Percentiles rank a stretch among this genome's conserved stretches.
These are phyloP conservation scores for Entomobrya proxima DNA, from an alignment of 2,888 invertebrate genomes.

Conservation along the genomic window DNA sequence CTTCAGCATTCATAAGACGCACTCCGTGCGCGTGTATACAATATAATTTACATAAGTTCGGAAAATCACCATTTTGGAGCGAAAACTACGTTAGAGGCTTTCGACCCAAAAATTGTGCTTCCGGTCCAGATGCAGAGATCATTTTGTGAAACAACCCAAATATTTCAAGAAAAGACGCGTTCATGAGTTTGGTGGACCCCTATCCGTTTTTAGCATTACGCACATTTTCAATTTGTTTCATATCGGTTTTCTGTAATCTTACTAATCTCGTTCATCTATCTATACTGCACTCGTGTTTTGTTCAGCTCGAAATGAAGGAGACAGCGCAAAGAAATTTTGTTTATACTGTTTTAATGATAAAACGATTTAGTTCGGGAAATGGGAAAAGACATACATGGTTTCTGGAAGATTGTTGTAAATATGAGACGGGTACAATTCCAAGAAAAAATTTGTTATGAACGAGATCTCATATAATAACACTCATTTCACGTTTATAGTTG, in stretches of 20 bases:
- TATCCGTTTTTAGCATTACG: neutral
- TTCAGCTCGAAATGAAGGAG: neutral
- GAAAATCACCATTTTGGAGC: slow-evolving; percentile 70
- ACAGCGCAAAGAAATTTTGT: neutral
- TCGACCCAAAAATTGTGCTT: slow-evolving; percentile 75
- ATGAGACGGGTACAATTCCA: slow-evolving; percentile 44
- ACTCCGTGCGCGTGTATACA: slow-evolving; percentile 9
- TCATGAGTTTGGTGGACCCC: neutral
- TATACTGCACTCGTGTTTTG: too few relatives aligned
- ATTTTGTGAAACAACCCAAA: neutral
- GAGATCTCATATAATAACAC: slow-evolving; percentile 13
- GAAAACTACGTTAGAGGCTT: slow-evolving; percentile 73
- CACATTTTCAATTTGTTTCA: neutral
- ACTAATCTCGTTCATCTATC: neutral
- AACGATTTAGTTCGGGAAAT: slow-evolving; percentile 22
- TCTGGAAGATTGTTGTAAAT: neutral
- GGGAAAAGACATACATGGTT: neutral
- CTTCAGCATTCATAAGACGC: neutral
- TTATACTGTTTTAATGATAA: slow-evolving; percentile 42
- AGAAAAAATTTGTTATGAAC: slow-evolving; percentile 18
- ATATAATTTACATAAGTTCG: slow-evolving; percentile 30
- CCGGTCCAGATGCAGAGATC: slow-evolving; percentile 74
- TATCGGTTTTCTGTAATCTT: neutral
- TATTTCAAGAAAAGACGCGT: neutral
- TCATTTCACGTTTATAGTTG: neutral